Percentiles rank a stretch among this genome's conserved stretches.
phyloP scores from a whole-genome alignment of 2,113 vertebrate genomes.

The Tringa solitaria region DNA sequence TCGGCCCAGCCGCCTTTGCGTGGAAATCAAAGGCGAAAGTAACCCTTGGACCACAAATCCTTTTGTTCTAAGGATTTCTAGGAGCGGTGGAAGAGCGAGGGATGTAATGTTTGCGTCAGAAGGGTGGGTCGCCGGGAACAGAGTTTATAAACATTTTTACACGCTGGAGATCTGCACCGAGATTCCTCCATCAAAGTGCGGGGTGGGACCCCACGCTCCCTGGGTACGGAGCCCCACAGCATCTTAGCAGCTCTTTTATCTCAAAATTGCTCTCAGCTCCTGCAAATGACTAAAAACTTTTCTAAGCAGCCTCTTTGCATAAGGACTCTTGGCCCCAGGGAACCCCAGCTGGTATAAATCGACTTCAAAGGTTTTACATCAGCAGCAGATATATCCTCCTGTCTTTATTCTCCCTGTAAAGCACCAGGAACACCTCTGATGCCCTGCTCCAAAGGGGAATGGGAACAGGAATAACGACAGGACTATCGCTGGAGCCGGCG shows the following conservation, averaged over 20 bases:
- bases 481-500: accelerated
- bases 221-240: not conserved
- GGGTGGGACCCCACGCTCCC: not conserved
- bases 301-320: not conserved
- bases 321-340: conserved; percentile 35
- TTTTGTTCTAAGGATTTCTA: not conserved
- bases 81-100: not conserved
- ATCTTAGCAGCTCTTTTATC: conserved; percentile 10
- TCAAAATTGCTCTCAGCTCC: not conserved
- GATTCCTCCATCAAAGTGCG: conserved; percentile 9
- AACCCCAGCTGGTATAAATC: not conserved
- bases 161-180: not conserved
- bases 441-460: not conserved
- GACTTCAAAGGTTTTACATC: conserved; percentile 15
- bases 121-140: not conserved
- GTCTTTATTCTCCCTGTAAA: not conserved
- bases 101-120: not conserved
- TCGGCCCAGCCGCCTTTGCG: not conserved
- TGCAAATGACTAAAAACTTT: not conserved
- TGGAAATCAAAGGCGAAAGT: not conserved
- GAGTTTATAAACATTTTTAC: not conserved
- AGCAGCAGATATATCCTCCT: not conserved
- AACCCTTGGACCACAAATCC: not conserved
- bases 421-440: not conserved
- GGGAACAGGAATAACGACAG: not conserved